phyloP scores from a whole-genome alignment of 2,888 invertebrate species.

The Chloromyia formosa region DNA sequence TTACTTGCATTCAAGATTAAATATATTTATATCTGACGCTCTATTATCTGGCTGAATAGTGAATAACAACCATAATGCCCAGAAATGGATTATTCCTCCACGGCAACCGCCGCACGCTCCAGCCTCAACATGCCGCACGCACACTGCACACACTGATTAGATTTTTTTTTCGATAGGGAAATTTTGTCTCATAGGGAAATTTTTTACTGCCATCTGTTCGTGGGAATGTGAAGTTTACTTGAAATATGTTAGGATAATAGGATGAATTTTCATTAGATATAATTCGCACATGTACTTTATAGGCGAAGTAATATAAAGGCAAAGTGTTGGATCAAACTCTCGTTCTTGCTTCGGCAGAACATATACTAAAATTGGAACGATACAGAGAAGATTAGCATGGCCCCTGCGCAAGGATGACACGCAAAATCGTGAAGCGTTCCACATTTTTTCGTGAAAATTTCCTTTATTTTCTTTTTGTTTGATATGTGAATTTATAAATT shows the following conservation, averaged over 20 bases:
- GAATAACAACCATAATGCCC: too few species aligned
- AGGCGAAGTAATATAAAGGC: background rate
- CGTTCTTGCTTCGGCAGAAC: conserved; percentile 81
- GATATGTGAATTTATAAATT: too few species aligned
- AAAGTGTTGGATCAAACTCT: background rate
- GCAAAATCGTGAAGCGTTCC: conserved; percentile 89
- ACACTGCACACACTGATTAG: too few species aligned
- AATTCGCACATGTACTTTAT: conserved; percentile 6
- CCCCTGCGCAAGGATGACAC: conserved; percentile 93
- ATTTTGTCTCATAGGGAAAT: background rate
- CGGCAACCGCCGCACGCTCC: too few species aligned
- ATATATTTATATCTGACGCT: too few species aligned
- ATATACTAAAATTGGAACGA: conserved; percentile 91
- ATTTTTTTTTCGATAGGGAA: too few species aligned
- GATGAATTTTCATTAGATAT: background rate
- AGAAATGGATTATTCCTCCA: too few species aligned
- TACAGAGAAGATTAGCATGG: conserved; percentile 94
- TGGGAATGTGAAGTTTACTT: background rate
- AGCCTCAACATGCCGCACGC: too few species aligned
- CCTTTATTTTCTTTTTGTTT: background rate
- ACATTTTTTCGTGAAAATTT: conserved; percentile 58
- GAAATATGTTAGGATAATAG: background rate
- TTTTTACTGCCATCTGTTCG: background rate
- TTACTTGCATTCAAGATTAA: too few species aligned
- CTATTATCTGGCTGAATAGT: too few species aligned